A percentile compares a stretch with the other conserved stretches of the same genome.
phyloP scores from a whole-genome alignment of 2,113 vertebrate species.

The Cettia cetti region DNA sequence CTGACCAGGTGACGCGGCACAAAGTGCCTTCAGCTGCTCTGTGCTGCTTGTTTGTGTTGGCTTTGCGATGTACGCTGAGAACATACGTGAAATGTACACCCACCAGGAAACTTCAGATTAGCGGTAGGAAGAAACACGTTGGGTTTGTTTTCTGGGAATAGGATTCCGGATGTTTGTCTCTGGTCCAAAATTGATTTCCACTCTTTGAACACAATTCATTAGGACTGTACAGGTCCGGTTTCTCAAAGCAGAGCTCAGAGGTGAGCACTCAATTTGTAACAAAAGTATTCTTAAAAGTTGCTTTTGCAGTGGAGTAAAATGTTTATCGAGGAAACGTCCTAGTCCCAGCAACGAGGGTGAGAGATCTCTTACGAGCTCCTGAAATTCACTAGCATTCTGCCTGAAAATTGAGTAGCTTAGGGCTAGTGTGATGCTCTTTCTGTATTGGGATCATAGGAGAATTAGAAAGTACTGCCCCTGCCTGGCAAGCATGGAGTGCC shows the following conservation, averaged over 20 bases:
- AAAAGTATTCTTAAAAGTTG: not conserved
- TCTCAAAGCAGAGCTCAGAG: not conserved
- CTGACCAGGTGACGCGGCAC: not conserved
- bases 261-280: accelerated
- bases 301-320: not conserved
- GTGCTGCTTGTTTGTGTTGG: not conserved
- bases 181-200: not conserved
- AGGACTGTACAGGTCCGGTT: not conserved
- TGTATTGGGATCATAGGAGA: not conserved
- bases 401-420: not conserved
- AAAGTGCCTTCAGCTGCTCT: not conserved
- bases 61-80: accelerated
- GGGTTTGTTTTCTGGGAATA: not conserved
- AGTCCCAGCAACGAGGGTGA: not conserved
- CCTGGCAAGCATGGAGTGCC: not conserved
- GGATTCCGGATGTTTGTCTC: not conserved
- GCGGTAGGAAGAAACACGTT: not conserved
- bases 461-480: not conserved
- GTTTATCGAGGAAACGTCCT: not conserved
- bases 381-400: not conserved
- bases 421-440: not conserved
- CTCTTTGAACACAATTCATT: accelerated
- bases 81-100: accelerated
- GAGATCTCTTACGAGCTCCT: not conserved
- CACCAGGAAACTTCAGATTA: not conserved